Conservation (phyloP, 2,113 vertebrate genomes). For the Alces alces region DNA sequence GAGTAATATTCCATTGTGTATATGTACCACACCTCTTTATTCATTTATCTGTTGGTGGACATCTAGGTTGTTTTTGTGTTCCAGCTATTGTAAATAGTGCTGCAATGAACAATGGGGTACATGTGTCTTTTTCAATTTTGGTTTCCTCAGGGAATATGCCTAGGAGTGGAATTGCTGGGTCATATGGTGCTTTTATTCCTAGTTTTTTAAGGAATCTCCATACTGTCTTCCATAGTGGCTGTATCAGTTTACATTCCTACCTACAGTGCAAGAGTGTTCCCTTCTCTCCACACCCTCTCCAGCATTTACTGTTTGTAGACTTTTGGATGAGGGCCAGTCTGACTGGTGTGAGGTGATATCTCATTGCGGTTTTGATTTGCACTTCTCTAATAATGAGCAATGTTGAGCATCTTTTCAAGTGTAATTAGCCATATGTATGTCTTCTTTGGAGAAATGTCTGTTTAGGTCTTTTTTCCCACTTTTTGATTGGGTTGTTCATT, state of each 20-base stretch:
- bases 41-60: background rate
- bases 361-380: background rate
- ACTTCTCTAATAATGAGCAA: background rate
- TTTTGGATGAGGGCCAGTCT: background rate
- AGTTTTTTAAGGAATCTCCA: background rate
- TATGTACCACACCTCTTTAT: background rate
- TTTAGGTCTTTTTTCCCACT: background rate
- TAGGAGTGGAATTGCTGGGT: background rate
- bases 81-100: background rate
- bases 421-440: background rate
- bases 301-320: background rate
- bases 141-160: background rate
- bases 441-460: background rate
- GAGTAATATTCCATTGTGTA: background rate
- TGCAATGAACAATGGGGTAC: background rate
- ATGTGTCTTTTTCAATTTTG: background rate
- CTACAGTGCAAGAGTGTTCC: background rate
- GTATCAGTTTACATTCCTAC: background rate
- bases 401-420: background rate
- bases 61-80: background rate
- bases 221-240: background rate
- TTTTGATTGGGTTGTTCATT: background rate
- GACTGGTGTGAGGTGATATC: background rate
- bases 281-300: background rate
- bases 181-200: background rate